Base-by-base conservation (phyloP, 1,140 invertebrate species). In the Zaprionus africanus region DNA sequence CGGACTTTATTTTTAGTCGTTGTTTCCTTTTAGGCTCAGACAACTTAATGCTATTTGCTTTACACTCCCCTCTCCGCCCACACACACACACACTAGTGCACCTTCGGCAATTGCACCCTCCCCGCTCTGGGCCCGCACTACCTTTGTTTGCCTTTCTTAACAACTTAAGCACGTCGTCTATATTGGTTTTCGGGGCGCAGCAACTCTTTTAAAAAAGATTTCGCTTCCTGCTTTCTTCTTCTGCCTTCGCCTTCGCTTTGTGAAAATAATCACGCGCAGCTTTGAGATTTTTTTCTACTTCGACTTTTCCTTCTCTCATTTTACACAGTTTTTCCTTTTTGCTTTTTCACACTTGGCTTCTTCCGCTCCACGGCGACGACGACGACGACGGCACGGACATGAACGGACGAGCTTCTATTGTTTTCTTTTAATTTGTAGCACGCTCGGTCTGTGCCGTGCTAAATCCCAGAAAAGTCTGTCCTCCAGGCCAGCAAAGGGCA, bases 321-420 rank as follows among this genome's bases (percentile, higher is more conserved):
- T 63, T 71, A 31, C 58, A 36, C 49, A 65, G 85, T 67, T 88
- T 87, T 87, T 87, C 80, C 85, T 64, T 78, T 46, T 87, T 78
- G 81, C 84, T 81, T 87, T 84, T 88, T 88, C 85, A 88, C 84
- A 88, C 84, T 88, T 90, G 84, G 84, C 80, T 88, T 90, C 84
- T 90, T 88, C 84, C 84, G 85, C 51, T 62, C 64, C 71, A 56
- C 65, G 71, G 57, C 77, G 57, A 34, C 41, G 4, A n/a, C 41
- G n/a, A 43, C 7, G 15, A 41, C 38, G 6, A 36, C 34, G n/a
- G 1, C 15, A 43, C n/a, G 41, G 34, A 36, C 34, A 12, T 4
- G 41, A n/a, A 43, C n/a, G 17, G 41, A 43, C 41, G 7, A 17
- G 6, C 41, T n/a, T 46, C 83, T 63, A 90, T 88, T 90, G 84